A percentile compares a stretch with the other conserved stretches of the same genome.
phyloP scores from a whole-genome alignment of 92 coral and sea anemone genomes.

The Palythoa grandis region DNA sequence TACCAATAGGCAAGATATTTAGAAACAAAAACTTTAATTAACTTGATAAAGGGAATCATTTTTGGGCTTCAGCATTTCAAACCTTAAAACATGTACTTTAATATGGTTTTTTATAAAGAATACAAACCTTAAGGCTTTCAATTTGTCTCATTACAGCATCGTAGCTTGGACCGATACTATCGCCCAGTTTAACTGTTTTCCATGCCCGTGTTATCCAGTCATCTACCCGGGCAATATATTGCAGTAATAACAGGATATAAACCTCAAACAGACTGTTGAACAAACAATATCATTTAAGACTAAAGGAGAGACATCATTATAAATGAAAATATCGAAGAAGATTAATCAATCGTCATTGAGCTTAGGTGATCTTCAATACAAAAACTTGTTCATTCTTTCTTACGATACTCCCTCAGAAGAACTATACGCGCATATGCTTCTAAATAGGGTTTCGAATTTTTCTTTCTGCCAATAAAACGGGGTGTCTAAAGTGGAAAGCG shows the following conservation, averaged over 20 bases:
- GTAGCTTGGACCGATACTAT: slow-evolving; percentile 66
- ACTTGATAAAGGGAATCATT: too few relatives aligned
- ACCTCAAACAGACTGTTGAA: slow-evolving; percentile 32
- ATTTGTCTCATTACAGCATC: slow-evolving; percentile 76
- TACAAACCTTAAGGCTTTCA: slow-evolving; percentile 81
- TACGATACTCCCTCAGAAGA: too few relatives aligned
- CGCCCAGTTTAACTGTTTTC: slow-evolving; percentile 9
- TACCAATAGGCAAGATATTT: too few relatives aligned
- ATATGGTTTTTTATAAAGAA: not conserved
- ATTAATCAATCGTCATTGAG: too few relatives aligned
- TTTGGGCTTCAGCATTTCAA: not conserved
- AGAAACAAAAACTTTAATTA: too few relatives aligned
- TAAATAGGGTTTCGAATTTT: too few relatives aligned
- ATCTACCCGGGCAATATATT: slow-evolving; percentile 44
- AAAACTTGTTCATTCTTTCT: too few relatives aligned
- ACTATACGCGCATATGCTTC: too few relatives aligned
- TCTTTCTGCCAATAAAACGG: too few relatives aligned
- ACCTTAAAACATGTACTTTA: not conserved
- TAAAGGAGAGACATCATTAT: not conserved
- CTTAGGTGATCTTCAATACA: too few relatives aligned
- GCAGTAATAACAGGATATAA: slow-evolving; percentile 30
- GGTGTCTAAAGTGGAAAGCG: too few relatives aligned
- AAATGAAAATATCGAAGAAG: not conserved
- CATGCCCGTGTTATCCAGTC: slow-evolving; percentile 39
- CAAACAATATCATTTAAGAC: not conserved